These are phyloP conservation scores for Scaptomyza tumidula DNA, from an alignment of 2,888 invertebrate species.

Conservation along the genomic window DNA sequence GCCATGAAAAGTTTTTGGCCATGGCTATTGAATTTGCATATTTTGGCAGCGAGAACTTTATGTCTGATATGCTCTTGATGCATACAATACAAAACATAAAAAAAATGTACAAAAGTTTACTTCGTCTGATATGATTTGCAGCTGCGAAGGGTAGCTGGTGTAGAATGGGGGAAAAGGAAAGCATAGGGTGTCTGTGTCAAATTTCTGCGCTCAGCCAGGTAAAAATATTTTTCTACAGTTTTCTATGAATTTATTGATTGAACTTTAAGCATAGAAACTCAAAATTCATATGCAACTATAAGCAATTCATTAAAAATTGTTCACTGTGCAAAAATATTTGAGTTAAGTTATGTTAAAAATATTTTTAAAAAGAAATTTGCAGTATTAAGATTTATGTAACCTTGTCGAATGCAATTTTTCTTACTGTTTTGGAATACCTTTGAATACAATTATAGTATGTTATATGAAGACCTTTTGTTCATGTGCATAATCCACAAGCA, in stretches of 20 bases:
- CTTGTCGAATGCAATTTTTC: not conserved
- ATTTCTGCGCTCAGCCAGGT: constrained; percentile 13
- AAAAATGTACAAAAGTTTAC: constrained; percentile 15
- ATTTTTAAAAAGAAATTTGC: not conserved
- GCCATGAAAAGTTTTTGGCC: constrained; percentile 64
- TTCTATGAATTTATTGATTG: constrained; percentile 67
- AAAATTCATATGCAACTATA: constrained; percentile 6
- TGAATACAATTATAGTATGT: too few species aligned
- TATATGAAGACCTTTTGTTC: not conserved
- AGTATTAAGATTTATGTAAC: not conserved
- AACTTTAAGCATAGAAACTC: constrained; percentile 29
- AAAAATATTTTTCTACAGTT: constrained; percentile 24
- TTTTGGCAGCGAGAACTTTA: constrained; percentile 54
- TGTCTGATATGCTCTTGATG: constrained; percentile 21
- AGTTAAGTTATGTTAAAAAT: not conserved
- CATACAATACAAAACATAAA: constrained; percentile 6
- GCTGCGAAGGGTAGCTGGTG: not conserved
- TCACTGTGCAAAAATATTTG: constrained; percentile 5
- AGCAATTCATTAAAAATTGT: constrained; percentile 10
- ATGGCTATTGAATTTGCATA: constrained; percentile 70
- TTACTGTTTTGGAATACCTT: not conserved
- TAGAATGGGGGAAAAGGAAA: not conserved
- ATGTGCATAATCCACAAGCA: constrained; percentile 13
- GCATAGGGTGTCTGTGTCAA: constrained; percentile 9
- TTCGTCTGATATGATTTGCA: constrained; percentile 29